Evolutionary conservation across 2,113 vertebrate species (phyloP), one percentile per base, ranked within the genome.

Genomic region (Lichenostomus cassidix): DNA sequence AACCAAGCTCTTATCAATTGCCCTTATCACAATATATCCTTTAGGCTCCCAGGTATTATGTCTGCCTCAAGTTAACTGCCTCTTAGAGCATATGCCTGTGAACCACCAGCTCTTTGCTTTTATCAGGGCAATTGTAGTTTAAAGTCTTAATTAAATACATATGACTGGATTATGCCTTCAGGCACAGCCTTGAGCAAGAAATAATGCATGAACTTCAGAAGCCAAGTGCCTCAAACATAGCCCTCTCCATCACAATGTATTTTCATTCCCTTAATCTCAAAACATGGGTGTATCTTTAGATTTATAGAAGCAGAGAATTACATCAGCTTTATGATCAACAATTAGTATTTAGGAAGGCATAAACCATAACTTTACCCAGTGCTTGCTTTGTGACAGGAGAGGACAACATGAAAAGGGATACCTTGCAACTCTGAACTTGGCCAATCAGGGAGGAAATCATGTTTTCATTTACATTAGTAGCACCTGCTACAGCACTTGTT

Each of bases 81-180:
- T 77, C 10, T 7, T 52, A 70, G 41, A 91, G 50, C 55, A 86
- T 55, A 62, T 56, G 67, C 31, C 64, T 83, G 9, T 70, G 68
- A 77, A 83, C n/a, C 37, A 74, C 63, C 79, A 86, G 44, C 28
- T 80, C 79, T 60, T 81, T 75, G 39, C 35, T 95, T 93, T 83
- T 83, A 86, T 74, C 60, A 83, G 27, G 39, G 33, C 41, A 90
- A 50, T 7, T 47, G 15, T n/a, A 67, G 59, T 80, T 88, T 60
- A 56, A 94, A 88, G 52, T 56, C 52, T 83, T 92, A 85, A 95
- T 89, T 90, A 95, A 96, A 85, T 39, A 90, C 47, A 49, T 60
- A 74, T 74, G 67, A 82, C 6, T 80, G 39, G 22, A 76, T 87
- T 89, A 71, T 68, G 52, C 81, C 82, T 92, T 67, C 68, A 83